Percentiles rank a stretch among this genome's conserved stretches.
Evolutionary conservation across 2,888 invertebrate genomes (phyloP).

Genomic region (Nomada flava): DNA sequence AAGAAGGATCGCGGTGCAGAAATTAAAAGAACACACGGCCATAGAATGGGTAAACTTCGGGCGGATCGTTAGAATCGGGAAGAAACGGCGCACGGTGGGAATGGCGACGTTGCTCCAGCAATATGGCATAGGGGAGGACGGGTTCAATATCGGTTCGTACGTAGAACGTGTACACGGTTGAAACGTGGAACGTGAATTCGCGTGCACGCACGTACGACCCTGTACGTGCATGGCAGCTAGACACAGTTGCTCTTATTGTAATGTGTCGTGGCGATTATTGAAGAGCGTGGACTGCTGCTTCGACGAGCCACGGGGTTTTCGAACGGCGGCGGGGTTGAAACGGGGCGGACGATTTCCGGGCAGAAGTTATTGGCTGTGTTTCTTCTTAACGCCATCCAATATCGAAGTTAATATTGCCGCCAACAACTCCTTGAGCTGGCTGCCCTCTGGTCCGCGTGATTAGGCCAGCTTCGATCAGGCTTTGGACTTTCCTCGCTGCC

Average conservation of each 20-base stretch:
- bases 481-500: constrained; percentile 34
- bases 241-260: constrained; percentile 75
- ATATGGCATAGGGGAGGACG: constrained; percentile 47
- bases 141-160: constrained; percentile 75
- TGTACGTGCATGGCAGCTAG: constrained; percentile 40
- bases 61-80: constrained; percentile 4
- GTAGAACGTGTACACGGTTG: background rate
- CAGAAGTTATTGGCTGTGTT: constrained; percentile 78
- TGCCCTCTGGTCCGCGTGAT: constrained; percentile 52
- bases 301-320: constrained; percentile 10
- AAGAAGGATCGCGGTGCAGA: constrained; percentile 47
- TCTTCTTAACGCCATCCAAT: constrained; percentile 79
- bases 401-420: constrained; percentile 79
- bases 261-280: constrained; percentile 77
- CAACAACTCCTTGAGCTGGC: constrained; percentile 68
- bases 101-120: constrained; percentile 43
- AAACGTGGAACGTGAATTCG: background rate
- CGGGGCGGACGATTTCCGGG: constrained; percentile 19
- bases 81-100: constrained; percentile 37
- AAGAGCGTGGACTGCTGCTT: constrained; percentile 59
- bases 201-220: constrained; percentile 35
- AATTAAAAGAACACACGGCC: constrained; percentile 71
- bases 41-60: constrained; percentile 47
- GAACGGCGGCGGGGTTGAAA: background rate
- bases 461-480: constrained; percentile 61